phyloP scores from a whole-genome alignment of 2,113 vertebrate species.

The Eira barbara region DNA sequence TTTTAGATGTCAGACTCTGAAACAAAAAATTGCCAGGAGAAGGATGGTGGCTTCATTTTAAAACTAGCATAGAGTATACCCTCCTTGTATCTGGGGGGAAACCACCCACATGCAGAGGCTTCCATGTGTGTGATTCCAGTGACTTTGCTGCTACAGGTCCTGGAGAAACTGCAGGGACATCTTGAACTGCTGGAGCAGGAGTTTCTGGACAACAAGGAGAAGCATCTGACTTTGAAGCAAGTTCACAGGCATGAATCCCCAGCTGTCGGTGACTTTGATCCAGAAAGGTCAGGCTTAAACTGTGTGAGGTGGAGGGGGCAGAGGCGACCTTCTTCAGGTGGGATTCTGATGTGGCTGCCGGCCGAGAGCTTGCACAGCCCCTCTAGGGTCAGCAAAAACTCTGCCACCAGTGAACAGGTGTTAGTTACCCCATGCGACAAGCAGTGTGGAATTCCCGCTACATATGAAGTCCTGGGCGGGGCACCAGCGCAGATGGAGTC shows the following conservation, averaged over 20 bases:
- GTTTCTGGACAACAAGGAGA: constrained; percentile 88
- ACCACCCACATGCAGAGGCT: background rate
- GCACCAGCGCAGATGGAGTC: background rate
- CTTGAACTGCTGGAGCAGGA: constrained; percentile 89
- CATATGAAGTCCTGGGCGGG: background rate
- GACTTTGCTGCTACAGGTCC: constrained; percentile 81
- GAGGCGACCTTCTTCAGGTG: background rate
- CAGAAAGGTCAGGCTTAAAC: constrained; percentile 86
- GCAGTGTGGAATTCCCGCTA: background rate
- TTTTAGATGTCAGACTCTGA: background rate
- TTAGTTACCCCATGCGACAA: background rate
- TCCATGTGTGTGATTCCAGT: background rate
- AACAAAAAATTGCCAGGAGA: background rate
- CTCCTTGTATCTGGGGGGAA: background rate
- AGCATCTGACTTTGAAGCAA: constrained; percentile 86
- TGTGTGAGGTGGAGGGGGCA: background rate
- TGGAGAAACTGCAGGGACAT: constrained; percentile 86
- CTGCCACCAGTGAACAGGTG: background rate
- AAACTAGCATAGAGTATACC: background rate
- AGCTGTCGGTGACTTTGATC: constrained; percentile 86
- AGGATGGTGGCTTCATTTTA: background rate
- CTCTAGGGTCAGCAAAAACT: background rate
- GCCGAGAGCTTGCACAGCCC: background rate
- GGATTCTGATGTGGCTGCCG: background rate
- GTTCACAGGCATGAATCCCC: constrained; percentile 81